Evolutionary conservation across 1,140 invertebrate species (phyloP).

Genomic region (Atta texana): DNA sequence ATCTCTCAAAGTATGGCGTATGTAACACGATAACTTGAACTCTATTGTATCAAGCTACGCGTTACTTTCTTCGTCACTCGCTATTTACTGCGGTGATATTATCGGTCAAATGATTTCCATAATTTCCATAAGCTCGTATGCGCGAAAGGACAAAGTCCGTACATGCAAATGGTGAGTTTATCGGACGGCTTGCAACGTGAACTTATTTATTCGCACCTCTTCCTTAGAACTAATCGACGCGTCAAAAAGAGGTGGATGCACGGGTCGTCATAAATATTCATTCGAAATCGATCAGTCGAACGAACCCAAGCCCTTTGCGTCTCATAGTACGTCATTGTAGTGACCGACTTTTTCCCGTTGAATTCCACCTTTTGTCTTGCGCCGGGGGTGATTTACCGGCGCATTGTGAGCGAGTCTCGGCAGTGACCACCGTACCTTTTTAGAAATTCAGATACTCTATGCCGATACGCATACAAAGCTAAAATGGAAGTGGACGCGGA

Average conservation of each 20-base stretch:
- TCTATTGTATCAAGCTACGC: conserved; percentile 9
- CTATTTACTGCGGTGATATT: conserved; percentile 38
- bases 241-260: conserved; percentile 32
- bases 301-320: conserved; percentile 23
- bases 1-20: conserved; percentile 23
- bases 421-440: conserved; percentile 12
- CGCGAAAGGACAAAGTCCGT: conserved; percentile 52
- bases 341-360: conserved; percentile 63
- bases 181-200: conserved; percentile 27
- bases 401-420: conserved; percentile 37
- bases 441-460: conserved; percentile 59
- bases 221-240: conserved; percentile 54
- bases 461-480: conserved; percentile 45
- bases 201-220: conserved; percentile 60
- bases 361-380: conserved; percentile 56
- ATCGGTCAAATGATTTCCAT: conserved; percentile 49
- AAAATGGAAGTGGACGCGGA: conserved; percentile 32
- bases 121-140: conserved; percentile 50
- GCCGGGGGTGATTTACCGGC: conserved; percentile 50
- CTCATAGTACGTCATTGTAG: conserved; percentile 38
- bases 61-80: conserved; percentile 27
- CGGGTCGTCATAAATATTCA: conserved; percentile 64
- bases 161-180: conserved; percentile 50
- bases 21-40: conserved; percentile 14
- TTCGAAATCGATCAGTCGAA: conserved; percentile 57